Percentiles rank a stretch among this genome's conserved stretches.
phyloP scores from a whole-genome alignment of 1,140 invertebrate genomes.

The Yoshiicerus persimilis region DNA sequence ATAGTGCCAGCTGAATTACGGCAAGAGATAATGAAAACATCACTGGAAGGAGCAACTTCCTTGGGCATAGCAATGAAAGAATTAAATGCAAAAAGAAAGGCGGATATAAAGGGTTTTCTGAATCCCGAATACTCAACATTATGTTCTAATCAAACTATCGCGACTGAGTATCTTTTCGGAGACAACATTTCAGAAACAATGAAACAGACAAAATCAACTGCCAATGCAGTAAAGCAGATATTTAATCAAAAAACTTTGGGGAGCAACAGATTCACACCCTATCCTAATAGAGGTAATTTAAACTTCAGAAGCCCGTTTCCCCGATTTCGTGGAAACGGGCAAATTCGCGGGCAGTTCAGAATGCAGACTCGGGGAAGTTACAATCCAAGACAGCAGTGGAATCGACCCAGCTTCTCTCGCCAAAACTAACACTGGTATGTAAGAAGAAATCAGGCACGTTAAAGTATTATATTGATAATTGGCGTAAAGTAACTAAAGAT shows the following conservation, averaged over 20 bases:
- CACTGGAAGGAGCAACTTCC: neutral
- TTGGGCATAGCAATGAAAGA: neutral
- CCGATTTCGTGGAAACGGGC: neutral
- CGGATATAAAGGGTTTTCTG: neutral
- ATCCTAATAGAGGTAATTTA: too few species aligned
- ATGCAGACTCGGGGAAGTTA: too few species aligned
- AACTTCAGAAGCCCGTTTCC: neutral
- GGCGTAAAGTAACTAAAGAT: conserved; percentile 2
- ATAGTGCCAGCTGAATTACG: neutral
- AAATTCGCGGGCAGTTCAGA: too few species aligned
- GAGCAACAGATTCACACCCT: too few species aligned
- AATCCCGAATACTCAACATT: neutral
- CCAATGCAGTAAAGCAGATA: too few species aligned
- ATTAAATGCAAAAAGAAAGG: neutral
- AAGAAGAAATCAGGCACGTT: neutral
- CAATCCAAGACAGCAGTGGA: too few species aligned
- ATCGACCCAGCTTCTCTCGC: too few species aligned
- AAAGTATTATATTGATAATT: neutral
- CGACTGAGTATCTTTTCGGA: conserved; percentile 17
- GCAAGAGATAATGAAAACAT: neutral
- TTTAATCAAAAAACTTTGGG: too few species aligned
- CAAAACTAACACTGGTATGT: too few species aligned
- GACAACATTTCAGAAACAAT: neutral
- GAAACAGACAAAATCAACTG: neutral
- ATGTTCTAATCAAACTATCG: neutral